Evolutionary conservation across 2,113 vertebrate species (phyloP), one percentile per base, ranked within the genome.

Genomic region (Caracal caracal): DNA sequence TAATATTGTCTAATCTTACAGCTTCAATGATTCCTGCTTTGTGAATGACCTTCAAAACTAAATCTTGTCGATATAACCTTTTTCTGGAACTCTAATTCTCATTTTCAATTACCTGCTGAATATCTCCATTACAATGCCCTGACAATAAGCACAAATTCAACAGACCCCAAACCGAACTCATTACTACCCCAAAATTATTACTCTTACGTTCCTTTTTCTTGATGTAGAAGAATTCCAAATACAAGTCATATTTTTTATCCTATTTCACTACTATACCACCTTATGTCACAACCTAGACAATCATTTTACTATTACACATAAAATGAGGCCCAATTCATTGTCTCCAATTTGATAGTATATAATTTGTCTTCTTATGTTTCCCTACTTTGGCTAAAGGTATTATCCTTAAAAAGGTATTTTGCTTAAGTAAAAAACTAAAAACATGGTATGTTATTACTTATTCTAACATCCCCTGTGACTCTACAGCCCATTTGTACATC

Each of bases 391-490:
- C 3, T 35, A 71, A 90, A 85, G 10, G 76, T 75, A 76, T 56
- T 90, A 78, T 24, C 24, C 9, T 94, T 81, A 76, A 70, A 93
- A 94, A 35, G 19, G 49, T 49, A 49, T 84, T 97, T 89, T 76
- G 17, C n/a, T 94, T 81, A 71, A 49, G 43, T 83, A 11, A 51
- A 70, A 93, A 94, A 43, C 16, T 66, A 86, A 73, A 84, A 82
- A 63, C 92, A 20, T 30, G 33, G 22, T 63, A 22, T 33, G 6
- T 16, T n/a, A 49, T 20, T 28, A 49, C 13, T 84, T 61, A 90
- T 63, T 87, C 40, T 86, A 83, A 66, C 1, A 66, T 30, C 11
- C 65, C 6, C 40, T 92, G 86, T 26, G 43, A 91, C 35, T 86
- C 10, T 56, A 53, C 16, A 43, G 13, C 28, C 15, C 56, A 65